Evolutionary conservation across 2,888 invertebrate species (phyloP).

Genomic region (Plagiodera versicolora): DNA sequence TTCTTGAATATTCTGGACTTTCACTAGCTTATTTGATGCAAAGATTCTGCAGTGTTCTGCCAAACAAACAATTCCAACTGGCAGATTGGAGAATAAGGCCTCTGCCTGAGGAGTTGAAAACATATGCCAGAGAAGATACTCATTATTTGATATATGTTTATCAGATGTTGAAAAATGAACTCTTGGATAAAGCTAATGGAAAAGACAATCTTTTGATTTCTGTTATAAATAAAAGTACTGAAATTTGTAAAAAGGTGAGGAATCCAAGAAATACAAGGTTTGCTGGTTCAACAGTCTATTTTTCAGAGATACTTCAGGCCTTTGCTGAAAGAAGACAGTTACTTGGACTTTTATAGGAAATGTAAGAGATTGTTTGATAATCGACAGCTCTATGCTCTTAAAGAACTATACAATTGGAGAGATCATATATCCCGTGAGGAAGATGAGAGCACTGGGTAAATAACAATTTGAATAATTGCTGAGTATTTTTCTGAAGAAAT

Average conservation of each 20-base stretch:
- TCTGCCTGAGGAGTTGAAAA: conserved; percentile 74
- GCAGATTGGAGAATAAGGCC: conserved; percentile 96
- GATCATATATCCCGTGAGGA: conserved; percentile 80
- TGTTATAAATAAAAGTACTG: conserved; percentile 74
- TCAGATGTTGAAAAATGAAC: conserved; percentile 73
- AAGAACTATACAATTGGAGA: conserved; percentile 84
- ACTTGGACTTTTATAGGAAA: conserved; percentile 75
- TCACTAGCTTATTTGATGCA: conserved; percentile 80
- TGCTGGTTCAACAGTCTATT: conserved; percentile 14
- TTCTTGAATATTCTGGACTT: conserved; percentile 68
- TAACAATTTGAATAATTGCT: too few relatives aligned
- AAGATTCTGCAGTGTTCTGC: conserved; percentile 74
- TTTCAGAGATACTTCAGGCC: conserved; percentile 80
- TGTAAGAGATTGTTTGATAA: conserved; percentile 82
- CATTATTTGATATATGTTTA: conserved; percentile 92
- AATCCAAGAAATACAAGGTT: background rate
- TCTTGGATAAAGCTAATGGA: conserved; percentile 68
- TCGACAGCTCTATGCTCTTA: conserved; percentile 81
- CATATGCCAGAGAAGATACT: conserved; percentile 92
- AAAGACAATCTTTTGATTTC: conserved; percentile 64
- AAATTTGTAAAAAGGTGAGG: conserved; percentile 69
- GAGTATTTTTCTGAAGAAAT: too few relatives aligned
- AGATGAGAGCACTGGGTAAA: conserved; percentile 90
- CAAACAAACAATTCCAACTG: conserved; percentile 89
- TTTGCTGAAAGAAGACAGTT: conserved; percentile 66